A percentile compares a stretch with the other conserved stretches of the same genome.
Evolutionary conservation across 2,888 invertebrate species (phyloP).

Genomic region (Lithodes maja): DNA sequence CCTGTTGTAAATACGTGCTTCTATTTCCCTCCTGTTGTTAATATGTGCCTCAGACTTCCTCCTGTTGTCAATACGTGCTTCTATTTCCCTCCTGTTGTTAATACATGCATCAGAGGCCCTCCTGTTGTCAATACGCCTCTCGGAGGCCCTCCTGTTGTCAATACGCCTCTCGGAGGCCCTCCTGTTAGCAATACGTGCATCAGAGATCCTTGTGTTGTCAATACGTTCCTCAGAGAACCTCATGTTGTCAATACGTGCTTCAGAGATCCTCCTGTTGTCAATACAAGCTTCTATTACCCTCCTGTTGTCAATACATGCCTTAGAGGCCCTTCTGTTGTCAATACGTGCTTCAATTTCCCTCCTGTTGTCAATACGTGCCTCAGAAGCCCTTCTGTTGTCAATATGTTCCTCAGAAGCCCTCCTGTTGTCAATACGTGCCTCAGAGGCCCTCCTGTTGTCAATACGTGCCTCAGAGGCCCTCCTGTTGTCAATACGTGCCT

Average conservation of each 20-base stretch:
- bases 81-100: background rate
- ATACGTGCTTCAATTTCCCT: background rate
- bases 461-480: background rate
- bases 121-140: background rate
- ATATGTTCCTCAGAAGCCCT: background rate
- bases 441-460: no score
- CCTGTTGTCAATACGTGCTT: background rate
- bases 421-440: slow-evolving; percentile 10
- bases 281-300: background rate
- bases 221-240: background rate
- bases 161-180: background rate
- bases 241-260: slow-evolving; percentile 2
- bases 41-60: background rate
- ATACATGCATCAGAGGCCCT: background rate
- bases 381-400: background rate
- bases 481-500: slow-evolving; percentile 6
- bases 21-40: background rate
- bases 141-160: background rate
- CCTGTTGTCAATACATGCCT: slow-evolving; percentile 1
- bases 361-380: slow-evolving; percentile 8
- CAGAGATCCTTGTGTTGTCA: background rate
- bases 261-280: background rate
- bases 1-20: background rate
- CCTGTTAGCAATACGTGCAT: background rate
- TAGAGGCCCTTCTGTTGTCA: background rate